Conservation (phyloP, 2,113 vertebrate species). For the Choloepus hoffmanni region DNA sequence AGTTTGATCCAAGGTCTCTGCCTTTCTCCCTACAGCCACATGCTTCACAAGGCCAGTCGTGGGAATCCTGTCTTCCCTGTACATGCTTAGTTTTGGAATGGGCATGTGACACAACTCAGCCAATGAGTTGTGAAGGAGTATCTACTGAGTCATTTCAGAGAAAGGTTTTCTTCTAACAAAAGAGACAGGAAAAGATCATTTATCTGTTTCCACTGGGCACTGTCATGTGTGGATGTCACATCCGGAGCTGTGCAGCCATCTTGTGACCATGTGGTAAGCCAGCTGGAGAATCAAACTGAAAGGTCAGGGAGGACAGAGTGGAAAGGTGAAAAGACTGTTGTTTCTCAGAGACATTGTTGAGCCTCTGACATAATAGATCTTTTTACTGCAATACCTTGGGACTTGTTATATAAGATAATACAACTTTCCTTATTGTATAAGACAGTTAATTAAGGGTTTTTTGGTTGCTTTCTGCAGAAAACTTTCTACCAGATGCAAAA, state of each 20-base stretch:
- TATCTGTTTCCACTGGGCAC: not conserved
- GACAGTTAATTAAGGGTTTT: not conserved
- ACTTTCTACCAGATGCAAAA: not conserved
- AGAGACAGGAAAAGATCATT: not conserved
- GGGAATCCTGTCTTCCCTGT: no score
- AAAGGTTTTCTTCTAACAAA: not conserved
- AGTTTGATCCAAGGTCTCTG: not conserved
- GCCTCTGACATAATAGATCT: not conserved
- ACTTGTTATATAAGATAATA: not conserved
- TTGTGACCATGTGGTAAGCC: not conserved
- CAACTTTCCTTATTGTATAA: not conserved
- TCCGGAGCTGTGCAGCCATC: not conserved
- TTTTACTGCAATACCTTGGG: no score
- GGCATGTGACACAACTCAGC: not conserved
- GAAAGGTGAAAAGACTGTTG: not conserved
- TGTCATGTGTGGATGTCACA: fast-evolving
- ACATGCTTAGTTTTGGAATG: not conserved
- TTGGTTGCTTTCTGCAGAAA: not conserved
- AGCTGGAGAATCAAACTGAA: not conserved
- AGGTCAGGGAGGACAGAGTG: not conserved
- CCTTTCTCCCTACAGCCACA: not conserved
- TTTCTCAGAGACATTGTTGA: fast-evolving
- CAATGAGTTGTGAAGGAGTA: not conserved
- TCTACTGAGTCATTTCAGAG: not conserved
- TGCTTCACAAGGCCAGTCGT: not conserved